Base-by-base conservation (phyloP, 2,113 vertebrate species). In the Poeciliopsis occidentalis region DNA sequence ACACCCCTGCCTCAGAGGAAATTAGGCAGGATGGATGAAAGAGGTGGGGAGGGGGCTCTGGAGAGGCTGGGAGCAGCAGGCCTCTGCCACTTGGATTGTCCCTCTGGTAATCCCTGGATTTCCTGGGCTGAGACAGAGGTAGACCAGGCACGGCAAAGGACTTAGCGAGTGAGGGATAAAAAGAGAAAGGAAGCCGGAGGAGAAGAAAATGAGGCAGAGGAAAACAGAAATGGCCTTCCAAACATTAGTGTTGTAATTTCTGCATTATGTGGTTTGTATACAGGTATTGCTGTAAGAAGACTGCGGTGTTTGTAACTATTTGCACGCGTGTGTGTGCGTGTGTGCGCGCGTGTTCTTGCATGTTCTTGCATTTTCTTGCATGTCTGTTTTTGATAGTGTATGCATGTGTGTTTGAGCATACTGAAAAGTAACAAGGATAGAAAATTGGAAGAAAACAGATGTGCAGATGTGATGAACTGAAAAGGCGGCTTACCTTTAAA, bases 51-150 rank as follows among this genome's bases (percentile, higher is more conserved):
- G 60, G 39, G 84, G 80, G 68, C 85, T 91, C 90, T 79, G 73
- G 68, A 64, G 86, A 84, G 75, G 88, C 90, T 88, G 82, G 84
- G 82, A 78, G 89, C 90, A 90, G 85, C 88, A 76, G 90, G 87
- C 79, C 83, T 80, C 78, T 84, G 85, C 85, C 74, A 79, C 88
- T 88, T 78, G 87, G 84, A 91, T 89, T 94, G 88, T 91, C 80
- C 82, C 75, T 63, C 60, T 80, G 74, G 86, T 94, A 94, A 94
- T 91, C 91, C 88, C 88, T 84, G 85, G 90, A 93, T 92, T 94
- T 93, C 88, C 89, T 85, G 63, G 61, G 71, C 81, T 81, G 83
- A 92, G 83, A 84, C 86, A 86, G 88, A 88, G 89, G 88, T 79
- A 85, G 84, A 90, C 72, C 70, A 85, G 79, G 85, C 87, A 82